Evolutionary conservation across 2,113 vertebrate genomes (phyloP).

Genomic region (Grammomys dolichurus): DNA sequence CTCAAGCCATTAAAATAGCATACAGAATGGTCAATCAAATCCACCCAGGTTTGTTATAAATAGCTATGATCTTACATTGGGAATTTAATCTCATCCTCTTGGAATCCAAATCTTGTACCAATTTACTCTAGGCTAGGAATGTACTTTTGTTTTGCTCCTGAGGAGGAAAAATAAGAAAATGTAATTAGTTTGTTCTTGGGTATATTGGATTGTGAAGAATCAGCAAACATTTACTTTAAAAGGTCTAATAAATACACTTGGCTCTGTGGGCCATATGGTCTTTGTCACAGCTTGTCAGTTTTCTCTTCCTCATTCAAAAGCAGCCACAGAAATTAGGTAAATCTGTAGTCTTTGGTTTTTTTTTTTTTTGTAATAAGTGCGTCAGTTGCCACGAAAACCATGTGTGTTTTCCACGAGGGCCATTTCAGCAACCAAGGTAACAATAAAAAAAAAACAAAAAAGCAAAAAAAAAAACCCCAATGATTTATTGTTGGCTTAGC

Average conservation of each 20-base stretch:
- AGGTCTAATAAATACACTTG: conserved; percentile 22
- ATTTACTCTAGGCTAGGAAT: conserved; percentile 57
- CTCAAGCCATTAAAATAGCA: conserved; percentile 52
- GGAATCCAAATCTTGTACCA: conserved; percentile 64
- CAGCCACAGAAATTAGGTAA: neutral
- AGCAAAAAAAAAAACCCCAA: neutral
- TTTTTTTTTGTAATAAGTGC: neutral
- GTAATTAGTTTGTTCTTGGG: conserved; percentile 52
- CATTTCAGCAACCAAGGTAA: neutral
- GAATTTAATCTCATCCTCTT: conserved; percentile 67
- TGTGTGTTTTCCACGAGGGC: neutral
- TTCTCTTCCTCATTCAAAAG: conserved; percentile 3
- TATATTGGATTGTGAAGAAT: conserved; percentile 25
- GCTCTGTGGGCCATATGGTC: neutral
- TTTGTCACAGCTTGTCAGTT: neutral
- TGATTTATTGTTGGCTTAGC: neutral
- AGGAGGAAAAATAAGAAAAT: conserved; percentile 63
- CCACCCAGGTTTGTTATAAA: conserved; percentile 69
- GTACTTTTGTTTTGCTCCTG: conserved; percentile 65
- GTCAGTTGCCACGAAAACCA: neutral
- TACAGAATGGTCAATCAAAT: conserved; percentile 1
- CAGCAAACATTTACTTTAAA: conserved; percentile 37
- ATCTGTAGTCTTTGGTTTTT: neutral
- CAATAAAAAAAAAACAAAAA: neutral
- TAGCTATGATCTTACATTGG: neutral